These are phyloP conservation scores for Actinia equina DNA, from an alignment of 64 coral and sea anemone species.

Conservation along the genomic window DNA sequence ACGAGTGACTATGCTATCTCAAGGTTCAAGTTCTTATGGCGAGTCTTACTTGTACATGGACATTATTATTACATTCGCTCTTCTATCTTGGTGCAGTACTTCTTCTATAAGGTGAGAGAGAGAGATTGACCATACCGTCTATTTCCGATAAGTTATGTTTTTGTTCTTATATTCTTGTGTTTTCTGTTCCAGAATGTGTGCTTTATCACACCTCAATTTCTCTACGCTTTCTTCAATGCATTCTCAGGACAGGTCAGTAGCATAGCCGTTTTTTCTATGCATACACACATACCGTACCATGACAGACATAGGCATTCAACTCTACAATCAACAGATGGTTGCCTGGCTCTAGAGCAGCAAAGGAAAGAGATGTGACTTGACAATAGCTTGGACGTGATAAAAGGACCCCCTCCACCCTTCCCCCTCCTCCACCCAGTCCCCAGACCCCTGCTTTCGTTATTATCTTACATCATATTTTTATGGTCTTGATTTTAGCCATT, in stretches of 20 bases:
- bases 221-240: conserved; percentile 90
- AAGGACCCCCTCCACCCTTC: no score
- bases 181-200: conserved; percentile 74
- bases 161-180: neutral
- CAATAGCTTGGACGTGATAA: no score
- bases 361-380: no score
- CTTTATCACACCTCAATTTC: conserved; percentile 94
- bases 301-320: no score
- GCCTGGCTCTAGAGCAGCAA: no score
- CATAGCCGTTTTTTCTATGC: neutral
- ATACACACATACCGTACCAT: neutral
- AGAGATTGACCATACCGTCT: neutral
- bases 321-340: no score
- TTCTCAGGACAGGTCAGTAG: conserved; percentile 83
- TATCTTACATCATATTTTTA: neutral
- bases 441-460: no score
- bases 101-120: conserved; percentile 94
- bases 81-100: conserved; percentile 86
- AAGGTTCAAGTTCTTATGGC: conserved; percentile 83
- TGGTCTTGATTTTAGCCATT: conserved; percentile 64
- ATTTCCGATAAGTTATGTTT: neutral
- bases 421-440: no score
- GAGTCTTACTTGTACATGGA: conserved; percentile 86
- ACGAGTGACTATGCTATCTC: conserved; percentile 98
- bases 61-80: conserved; percentile 90